Evolutionary conservation across 2,797 vertebrate genomes (phyloP).

Genomic region (Alfaro cultratus): DNA sequence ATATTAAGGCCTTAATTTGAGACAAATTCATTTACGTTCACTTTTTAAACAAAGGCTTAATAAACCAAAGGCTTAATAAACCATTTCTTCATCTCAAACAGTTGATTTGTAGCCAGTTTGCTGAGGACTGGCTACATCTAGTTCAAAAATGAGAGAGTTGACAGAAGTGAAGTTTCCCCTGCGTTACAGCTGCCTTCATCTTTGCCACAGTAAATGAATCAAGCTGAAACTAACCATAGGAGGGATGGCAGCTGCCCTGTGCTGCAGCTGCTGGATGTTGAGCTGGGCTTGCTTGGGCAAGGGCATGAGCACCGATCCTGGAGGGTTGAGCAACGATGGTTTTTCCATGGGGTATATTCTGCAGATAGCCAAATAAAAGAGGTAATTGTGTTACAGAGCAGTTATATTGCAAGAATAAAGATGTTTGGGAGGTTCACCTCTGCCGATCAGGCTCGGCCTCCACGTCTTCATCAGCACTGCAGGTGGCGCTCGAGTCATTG

Average conservation of each 20-base stretch:
- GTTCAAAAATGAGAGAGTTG: neutral
- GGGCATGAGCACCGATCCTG: conserved; percentile 88
- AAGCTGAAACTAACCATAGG: conserved; percentile 88
- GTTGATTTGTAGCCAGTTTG: neutral
- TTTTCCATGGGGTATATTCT: conserved; percentile 93
- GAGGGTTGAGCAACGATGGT: conserved; percentile 87
- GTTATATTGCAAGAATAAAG: neutral
- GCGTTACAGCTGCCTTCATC: conserved; percentile 18
- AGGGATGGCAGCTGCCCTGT: conserved; percentile 93
- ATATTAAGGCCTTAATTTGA: no score
- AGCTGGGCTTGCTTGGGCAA: conserved; percentile 88
- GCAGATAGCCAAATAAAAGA: conserved; percentile 32
- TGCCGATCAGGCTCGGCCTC: conserved; percentile 93
- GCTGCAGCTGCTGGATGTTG: conserved; percentile 94
- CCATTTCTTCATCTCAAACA: neutral
- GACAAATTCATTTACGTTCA: no score
- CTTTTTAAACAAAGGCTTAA: no score
- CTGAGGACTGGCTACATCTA: neutral
- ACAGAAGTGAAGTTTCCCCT: neutral
- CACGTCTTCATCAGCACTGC: conserved; percentile 97
- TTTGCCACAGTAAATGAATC: conserved; percentile 38
- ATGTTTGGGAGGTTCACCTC: conserved; percentile 73
- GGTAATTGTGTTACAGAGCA: neutral
- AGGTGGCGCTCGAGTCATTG: conserved; percentile 98
- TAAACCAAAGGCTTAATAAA: no score